Base-by-base conservation (phyloP, 2,888 invertebrate species). In the Brachylomia viminalis region DNA sequence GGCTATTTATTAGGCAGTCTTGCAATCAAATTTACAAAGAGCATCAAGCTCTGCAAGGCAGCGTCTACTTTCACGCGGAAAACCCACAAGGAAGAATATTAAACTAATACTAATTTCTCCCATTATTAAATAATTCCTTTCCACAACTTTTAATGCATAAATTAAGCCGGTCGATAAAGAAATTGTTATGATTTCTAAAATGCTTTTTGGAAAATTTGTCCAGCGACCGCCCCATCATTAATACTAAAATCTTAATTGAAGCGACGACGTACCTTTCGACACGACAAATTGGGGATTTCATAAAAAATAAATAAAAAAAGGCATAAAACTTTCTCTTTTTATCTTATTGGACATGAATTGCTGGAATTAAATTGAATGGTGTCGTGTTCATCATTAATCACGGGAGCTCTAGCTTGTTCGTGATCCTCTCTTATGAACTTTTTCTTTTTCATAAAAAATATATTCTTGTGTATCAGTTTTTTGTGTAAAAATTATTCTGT, bases 321-420 rank as follows among this genome's bases (percentile, higher is more conserved):
- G 85, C 81, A 83, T 84, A 78, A 87, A 88, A 88, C 88, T 90
- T 90, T 91, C 83, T 87, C 87, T 90, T 90, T 92, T 92, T 90
- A 90, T 91, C 88, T 90, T 91, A 90, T 91, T 92, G 89, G 91
- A 92, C 89, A 89, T 86, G 88, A 91, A 91, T 92, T 93, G 92
- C 90, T 88, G 88, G 90, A 92, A 93, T 93, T 92, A 93, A 93
- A 93, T 94, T 92, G 94, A 93, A 93, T 92, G 91, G 92, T 92
- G 93, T 93, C 93, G 90, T 92, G 92, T 90, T 90, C 86, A 89
- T 92, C 93, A 94, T 94, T 93, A 93, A 94, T 94, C 94, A 93
- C 91, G 89, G 90, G 88, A 92, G 91, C 87, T 91, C 90, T 90
- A 89, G 88, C 89, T 92, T 90, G 90, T 88, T 84, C 91, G 88